Base-by-base conservation (phyloP, 1,140 invertebrate genomes). In the Diprion similis region DNA sequence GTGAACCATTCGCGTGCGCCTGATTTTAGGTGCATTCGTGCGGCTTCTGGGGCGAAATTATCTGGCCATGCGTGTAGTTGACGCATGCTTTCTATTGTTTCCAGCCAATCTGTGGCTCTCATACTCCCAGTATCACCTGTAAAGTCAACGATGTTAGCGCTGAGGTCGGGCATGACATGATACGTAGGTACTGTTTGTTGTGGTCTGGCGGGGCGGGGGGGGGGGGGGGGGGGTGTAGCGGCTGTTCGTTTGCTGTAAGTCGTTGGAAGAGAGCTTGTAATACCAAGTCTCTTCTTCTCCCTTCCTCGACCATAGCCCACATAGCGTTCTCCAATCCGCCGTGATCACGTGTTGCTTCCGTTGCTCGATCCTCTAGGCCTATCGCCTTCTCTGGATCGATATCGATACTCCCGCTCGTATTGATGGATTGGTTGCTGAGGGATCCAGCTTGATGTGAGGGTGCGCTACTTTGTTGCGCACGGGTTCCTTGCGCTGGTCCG, bases 111-210 rank as follows among this genome's bases (percentile, higher is more conserved):
- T 9, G 13, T 18, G 0, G 71, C 71, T 11, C 59, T 70, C 10
- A 19, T 24, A 8, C 65, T 46, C 8, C 70, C 68, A 46, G 70
- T 51, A 4, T 71, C 48, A 1, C 75, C 71, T 8, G n/a, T 9
- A 47, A 76, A 70, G 9, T 67, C 46, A 13, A 67, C 19, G n/a
- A 73, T 73, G n/a, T 72, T 75, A 13, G 66, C 70, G 0, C 19
- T 46, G 10, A 73, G 48, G 48, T 73, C 68, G 7, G 71, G 75
- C 68, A 76, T 71, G 8, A 73, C 65, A 59, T 76, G 75, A 18
- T 70, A 76, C 15, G 67, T 73, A 13, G 67, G 68, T 9, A 67
- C 59, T n/a, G 68, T 51, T 0, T 45, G 6, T 8, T 7, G 10
- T 19, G 37, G 0, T 17, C 51, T 48, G 48, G 15, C 24, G 51